Base-by-base conservation (phyloP, 2,113 vertebrate species). In the Oreochromis tanganicae region DNA sequence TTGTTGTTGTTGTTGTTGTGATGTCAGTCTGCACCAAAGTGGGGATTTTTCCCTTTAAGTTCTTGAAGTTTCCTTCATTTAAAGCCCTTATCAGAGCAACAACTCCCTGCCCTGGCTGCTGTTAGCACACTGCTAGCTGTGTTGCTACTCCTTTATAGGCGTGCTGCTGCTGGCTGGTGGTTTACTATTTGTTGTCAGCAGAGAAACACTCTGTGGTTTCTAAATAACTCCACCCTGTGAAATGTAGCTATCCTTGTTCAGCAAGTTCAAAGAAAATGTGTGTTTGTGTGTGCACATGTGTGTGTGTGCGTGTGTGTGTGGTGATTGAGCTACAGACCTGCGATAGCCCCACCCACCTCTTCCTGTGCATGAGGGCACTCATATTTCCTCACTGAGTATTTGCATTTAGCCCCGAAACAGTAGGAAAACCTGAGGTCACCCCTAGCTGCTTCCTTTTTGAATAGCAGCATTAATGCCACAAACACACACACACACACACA, bases 211-310 rank as follows among this genome's bases (percentile, higher is more conserved):
- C 63, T 86, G 88, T 3, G 52, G 88, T 71, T 83, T 81, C 3
- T n/a, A 36, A 29, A 34, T 73, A 83, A 41, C 90, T 87, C 93
- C 91, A 12, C 90, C 90, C 90, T 83, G 54, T 81, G 80, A 93
- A 95, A 95, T 95, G 94, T 43, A 19, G 87, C 82, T 55, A 12
- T 89, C 82, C 95, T 92, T n/a, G 95, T 94, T 91, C 3, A 71
- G 89, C 93, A 1, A 59, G 94, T 95, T 89, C 87, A 68, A 27
- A 54, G 61, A 83, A 80, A 68, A 85, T 5, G 29, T 59, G 24
- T 52, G 79, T 80, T n/a, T 52, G 38, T 79, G n/a, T 80, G 56
- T 56, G 46, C 21, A 55, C n/a, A 0, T 78, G 29, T 80, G 5
- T 63, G 34, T 41, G 43, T 41, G 52, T 19, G 12, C 36, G n/a